Evolutionary conservation across 2,113 vertebrate genomes (phyloP), one percentile per base, ranked within the genome.

Genomic region (Lucifuga dentata): DNA sequence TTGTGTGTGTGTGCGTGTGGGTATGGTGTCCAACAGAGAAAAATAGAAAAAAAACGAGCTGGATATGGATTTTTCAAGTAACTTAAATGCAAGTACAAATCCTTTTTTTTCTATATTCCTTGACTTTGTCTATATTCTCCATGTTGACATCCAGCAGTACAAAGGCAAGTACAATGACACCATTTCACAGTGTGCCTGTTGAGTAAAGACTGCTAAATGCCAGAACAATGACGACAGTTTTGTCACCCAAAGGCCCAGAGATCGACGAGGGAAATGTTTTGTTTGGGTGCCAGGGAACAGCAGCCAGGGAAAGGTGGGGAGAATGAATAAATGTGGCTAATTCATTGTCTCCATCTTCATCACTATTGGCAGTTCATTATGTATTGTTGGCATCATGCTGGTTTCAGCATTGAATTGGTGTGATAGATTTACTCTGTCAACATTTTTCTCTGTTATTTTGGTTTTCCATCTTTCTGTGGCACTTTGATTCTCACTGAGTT

Each of bases 301-400:
- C 17, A 66, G 52, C 35, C 64, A 5, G 10, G 2, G 44, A 41
- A 8, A 16, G 21, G 5, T 3, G 20, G 16, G 8, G 16, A 13
- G 36, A 8, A 33, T 15, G 46, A 44, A 60, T 73, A 57, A 62
- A 76, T 69, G 68, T 45, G 57, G 68, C 50, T 67, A 32, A 45
- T 49, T 60, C 36, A 46, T 13, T 76, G 61, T 8, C 55, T 76
- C 62, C 41, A 38, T 80, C 69, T 80, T 62, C 46, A 73, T 85
- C 73, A 84, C 81, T 65, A 76, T 71, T 72, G 73, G 83, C 77
- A 64, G 69, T 84, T 73, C 70, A 81, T 87, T 76, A 70, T 70
- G 64, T 78, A 51, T 68, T 33, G 23, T 62, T 78, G 73, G 63
- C 64, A 53, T 80, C 71, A 45, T 57, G 57, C 72, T 82, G 60